These are phyloP conservation scores for Drosophila picticornis DNA, from an alignment of 2,888 invertebrate genomes.

Conservation along the genomic window DNA sequence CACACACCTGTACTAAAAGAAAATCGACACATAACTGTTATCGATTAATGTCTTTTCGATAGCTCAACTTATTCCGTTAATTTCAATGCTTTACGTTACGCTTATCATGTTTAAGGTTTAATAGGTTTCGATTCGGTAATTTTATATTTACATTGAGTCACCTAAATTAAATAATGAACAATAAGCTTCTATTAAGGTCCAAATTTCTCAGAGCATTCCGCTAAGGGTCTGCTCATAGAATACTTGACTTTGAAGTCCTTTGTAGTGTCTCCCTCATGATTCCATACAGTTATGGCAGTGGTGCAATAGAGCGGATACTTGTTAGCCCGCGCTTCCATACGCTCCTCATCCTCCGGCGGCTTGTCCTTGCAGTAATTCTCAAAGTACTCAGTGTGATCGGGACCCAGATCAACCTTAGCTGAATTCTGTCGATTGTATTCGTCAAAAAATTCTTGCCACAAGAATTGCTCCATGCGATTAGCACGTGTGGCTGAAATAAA, in stretches of 20 bases:
- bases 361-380: conserved; percentile 78
- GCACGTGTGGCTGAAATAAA: conserved; percentile 73
- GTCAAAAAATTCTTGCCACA: conserved; percentile 82
- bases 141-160: conserved; percentile 11
- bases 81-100: not conserved
- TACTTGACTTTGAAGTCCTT: conserved; percentile 77
- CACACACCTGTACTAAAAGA: not conserved
- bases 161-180: not conserved
- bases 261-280: conserved; percentile 78
- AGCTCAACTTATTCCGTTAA: not conserved
- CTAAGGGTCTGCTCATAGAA: conserved; percentile 72
- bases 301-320: conserved; percentile 83
- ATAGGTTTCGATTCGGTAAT: not conserved
- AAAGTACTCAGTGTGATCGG: conserved; percentile 76
- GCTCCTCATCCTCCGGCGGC: conserved; percentile 62
- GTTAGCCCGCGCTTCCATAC: conserved; percentile 66
- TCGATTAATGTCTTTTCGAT: not conserved
- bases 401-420: conserved; percentile 35
- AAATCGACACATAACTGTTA: not conserved
- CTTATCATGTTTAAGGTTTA: not conserved
- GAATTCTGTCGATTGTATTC: conserved; percentile 79
- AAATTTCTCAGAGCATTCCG: conserved; percentile 80
- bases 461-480: conserved; percentile 78
- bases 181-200: conserved; percentile 52
- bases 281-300: conserved; percentile 81